phyloP scores from a whole-genome alignment of 2,797 vertebrate species.

The Chiloscyllium punctatum region DNA sequence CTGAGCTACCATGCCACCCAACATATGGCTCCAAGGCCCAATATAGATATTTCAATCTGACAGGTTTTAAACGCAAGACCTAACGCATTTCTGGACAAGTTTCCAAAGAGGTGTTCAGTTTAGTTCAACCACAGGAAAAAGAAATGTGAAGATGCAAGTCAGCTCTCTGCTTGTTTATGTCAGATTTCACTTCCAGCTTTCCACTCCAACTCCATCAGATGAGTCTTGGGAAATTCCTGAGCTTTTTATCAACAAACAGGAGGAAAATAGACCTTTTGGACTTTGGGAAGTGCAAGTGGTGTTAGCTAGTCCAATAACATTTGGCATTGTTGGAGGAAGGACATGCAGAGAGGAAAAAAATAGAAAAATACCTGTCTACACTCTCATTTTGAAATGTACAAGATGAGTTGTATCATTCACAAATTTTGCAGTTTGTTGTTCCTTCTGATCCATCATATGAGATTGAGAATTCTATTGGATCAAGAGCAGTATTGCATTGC shows the following conservation, averaged over 20 bases:
- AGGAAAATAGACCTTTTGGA: not conserved
- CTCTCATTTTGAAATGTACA: too few species aligned
- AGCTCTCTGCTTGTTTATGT: not conserved
- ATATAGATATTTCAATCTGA: not conserved
- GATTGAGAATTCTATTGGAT: not conserved
- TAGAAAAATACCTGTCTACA: too few species aligned
- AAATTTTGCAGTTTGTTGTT: too few species aligned
- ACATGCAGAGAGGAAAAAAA: not conserved
- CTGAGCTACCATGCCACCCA: too few species aligned
- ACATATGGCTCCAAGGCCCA: not conserved
- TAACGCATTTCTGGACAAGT: not conserved
- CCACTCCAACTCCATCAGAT: not conserved
- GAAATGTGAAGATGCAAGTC: not conserved
- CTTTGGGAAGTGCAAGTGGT: not conserved
- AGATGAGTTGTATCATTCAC: too few species aligned
- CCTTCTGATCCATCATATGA: not conserved
- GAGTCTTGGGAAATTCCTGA: not conserved
- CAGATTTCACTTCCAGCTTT: not conserved
- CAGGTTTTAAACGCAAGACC: not conserved
- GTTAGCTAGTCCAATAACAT: not conserved
- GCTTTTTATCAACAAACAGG: not conserved
- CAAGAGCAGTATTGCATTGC: not conserved
- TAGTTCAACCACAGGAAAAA: not conserved
- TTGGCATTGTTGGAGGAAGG: not conserved
- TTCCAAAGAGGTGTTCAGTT: not conserved